A percentile compares a stretch with the other conserved stretches of the same genome.
Conservation (phyloP, 2,797 vertebrate genomes). For the Neosilurus mollespiculum region DNA sequence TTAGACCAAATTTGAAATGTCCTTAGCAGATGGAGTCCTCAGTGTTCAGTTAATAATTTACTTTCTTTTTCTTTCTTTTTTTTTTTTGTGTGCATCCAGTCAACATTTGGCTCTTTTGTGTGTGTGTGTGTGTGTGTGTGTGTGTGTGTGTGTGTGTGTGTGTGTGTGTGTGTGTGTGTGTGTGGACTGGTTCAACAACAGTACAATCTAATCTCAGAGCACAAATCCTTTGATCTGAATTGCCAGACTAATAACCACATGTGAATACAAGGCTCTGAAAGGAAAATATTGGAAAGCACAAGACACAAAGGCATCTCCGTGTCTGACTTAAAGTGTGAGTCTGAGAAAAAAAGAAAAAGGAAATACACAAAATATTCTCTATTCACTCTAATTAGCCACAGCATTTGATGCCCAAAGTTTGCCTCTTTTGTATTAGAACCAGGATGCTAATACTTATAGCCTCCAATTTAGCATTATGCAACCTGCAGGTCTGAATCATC, state of each 20-base stretch:
- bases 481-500: not conserved
- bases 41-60: not conserved
- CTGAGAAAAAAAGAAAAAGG: not conserved
- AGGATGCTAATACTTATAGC: not conserved
- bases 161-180: not conserved
- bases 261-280: conserved; percentile 1
- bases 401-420: not conserved
- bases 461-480: not conserved
- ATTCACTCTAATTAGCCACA: not conserved
- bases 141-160: too few relatives aligned
- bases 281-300: not conserved
- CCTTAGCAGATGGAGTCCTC: not conserved
- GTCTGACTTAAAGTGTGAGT: not conserved
- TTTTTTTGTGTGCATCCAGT: not conserved
- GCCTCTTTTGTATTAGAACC: not conserved
- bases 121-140: too few relatives aligned
- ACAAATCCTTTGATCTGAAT: conserved; percentile 20
- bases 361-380: not conserved
- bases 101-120: not conserved
- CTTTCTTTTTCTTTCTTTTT: too few relatives aligned
- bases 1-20: conserved; percentile 15
- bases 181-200: not conserved
- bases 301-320: not conserved
- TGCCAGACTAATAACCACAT: not conserved
- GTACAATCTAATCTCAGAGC: conserved; percentile 9